Percentiles rank a stretch among this genome's conserved stretches.
Conservation (phyloP, 2,888 invertebrate genomes). For the Alsophila aescularia region DNA sequence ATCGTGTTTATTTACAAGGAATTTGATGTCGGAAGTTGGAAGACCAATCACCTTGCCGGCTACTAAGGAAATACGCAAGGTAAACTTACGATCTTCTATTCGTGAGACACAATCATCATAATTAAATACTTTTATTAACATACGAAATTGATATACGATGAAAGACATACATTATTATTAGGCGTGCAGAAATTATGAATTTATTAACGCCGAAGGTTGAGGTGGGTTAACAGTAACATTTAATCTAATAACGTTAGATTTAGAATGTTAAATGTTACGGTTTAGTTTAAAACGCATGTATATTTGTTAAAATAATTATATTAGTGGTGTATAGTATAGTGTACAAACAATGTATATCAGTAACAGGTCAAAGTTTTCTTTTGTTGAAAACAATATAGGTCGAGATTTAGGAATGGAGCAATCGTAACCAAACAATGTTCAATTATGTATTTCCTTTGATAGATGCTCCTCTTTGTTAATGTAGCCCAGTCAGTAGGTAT, state of each 20-base stretch:
- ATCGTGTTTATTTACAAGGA: background rate
- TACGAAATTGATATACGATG: no score
- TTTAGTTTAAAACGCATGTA: no score
- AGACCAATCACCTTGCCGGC: background rate
- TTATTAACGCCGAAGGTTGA: background rate
- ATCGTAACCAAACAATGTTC: constrained; percentile 8
- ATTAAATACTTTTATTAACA: no score
- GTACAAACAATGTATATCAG: background rate
- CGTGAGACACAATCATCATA: background rate
- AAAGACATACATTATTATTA: no score
- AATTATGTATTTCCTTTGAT: constrained; percentile 8
- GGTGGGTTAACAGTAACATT: no score
- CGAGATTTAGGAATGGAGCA: constrained; percentile 5
- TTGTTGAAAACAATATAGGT: constrained; percentile 6
- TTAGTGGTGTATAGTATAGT: background rate
- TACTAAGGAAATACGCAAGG: constrained; percentile 8
- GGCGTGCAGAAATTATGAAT: background rate
- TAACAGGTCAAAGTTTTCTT: constrained; percentile 17
- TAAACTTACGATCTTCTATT: background rate
- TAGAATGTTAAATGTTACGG: no score
- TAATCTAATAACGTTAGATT: no score
- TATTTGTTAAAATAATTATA: background rate
- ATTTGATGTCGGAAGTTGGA: background rate
- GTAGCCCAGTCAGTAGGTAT: no score
- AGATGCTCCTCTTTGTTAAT: background rate